phyloP scores from a whole-genome alignment of 2,888 invertebrate genomes.

The Strigamia crassipes region DNA sequence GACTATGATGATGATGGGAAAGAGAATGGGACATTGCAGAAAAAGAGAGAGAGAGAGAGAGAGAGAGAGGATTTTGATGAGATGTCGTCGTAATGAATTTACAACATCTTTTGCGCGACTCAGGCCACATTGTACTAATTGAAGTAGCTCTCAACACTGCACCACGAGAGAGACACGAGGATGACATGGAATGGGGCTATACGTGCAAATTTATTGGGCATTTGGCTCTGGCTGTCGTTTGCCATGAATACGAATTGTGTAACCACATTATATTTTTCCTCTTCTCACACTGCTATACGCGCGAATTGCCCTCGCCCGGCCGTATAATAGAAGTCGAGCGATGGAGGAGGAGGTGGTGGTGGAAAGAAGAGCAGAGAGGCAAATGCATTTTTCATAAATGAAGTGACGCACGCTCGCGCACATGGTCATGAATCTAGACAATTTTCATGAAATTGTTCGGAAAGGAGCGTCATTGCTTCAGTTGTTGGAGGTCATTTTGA shows the following conservation, averaged over 20 bases:
- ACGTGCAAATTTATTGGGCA: background rate
- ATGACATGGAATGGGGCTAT: background rate
- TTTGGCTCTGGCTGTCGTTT: background rate
- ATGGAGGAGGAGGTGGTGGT: background rate
- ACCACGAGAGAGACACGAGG: background rate
- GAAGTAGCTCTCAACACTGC: background rate
- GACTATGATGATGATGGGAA: background rate
- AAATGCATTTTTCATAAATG: conserved; percentile 44
- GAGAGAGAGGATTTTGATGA: conserved; percentile 15
- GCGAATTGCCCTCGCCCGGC: background rate
- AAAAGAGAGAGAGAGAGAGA: background rate
- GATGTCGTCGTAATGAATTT: background rate
- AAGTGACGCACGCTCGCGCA: conserved; percentile 1
- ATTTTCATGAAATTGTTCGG: background rate
- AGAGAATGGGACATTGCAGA: background rate
- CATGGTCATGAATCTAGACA: background rate
- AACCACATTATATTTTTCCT: conserved; percentile 34
- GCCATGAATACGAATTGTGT: conserved; percentile 44
- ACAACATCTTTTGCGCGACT: background rate
- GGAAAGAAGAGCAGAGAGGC: background rate
- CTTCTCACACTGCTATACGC: background rate
- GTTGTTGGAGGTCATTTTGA: background rate
- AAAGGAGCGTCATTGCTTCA: background rate
- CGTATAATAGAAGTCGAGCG: background rate
- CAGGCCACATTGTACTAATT: background rate